phyloP scores from a whole-genome alignment of 2,797 vertebrate genomes.

The Xenentodon cancila region DNA sequence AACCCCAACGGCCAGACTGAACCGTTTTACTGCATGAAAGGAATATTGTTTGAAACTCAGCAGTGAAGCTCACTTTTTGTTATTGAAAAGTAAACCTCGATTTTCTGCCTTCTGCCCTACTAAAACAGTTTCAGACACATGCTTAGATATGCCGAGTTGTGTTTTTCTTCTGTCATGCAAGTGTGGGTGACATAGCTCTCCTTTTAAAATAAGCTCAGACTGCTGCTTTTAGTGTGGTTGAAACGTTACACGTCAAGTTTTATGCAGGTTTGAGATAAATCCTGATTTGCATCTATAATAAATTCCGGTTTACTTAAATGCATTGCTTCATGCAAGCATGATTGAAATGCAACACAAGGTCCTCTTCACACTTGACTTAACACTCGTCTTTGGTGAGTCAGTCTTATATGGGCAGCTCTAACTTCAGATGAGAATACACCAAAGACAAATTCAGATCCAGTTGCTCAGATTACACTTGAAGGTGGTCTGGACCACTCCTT shows the following conservation, averaged over 20 bases:
- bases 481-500: neutral
- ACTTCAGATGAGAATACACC: neutral
- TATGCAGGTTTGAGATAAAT: neutral
- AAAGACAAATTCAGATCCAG: neutral
- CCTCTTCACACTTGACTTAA: neutral
- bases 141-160: conserved; percentile 4
- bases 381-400: neutral
- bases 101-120: conserved; percentile 2
- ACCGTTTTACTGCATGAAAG: conserved; percentile 19
- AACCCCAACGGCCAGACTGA: conserved; percentile 4
- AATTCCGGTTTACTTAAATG: neutral
- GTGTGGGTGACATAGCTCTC: neutral
- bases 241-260: neutral
- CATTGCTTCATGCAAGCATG: neutral
- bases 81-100: conserved; percentile 33
- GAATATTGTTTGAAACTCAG: conserved; percentile 28
- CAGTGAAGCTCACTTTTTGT: conserved; percentile 9
- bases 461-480: neutral
- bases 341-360: neutral
- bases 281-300: neutral
- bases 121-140: conserved; percentile 19
- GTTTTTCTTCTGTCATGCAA: conserved; percentile 4
- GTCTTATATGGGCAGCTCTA: neutral
- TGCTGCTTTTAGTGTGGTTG: conserved; percentile 9
- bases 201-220: conserved; percentile 6